These are phyloP conservation scores for Pristiophorus japonicus DNA, from an alignment of 2,113 vertebrate species.

Conservation along the genomic window DNA sequence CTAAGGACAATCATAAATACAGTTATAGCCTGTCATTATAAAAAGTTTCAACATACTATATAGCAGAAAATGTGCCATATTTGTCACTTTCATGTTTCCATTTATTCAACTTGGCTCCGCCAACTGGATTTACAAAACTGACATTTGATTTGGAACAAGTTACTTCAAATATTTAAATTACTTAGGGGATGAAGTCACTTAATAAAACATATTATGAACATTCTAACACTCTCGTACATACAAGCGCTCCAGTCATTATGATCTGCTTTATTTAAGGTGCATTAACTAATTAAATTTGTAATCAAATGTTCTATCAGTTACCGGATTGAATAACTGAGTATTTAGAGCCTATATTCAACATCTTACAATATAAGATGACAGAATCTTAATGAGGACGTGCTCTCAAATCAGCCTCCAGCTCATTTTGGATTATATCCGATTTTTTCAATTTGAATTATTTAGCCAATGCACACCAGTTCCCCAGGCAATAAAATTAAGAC, in stretches of 20 bases:
- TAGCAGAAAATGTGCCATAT: background rate
- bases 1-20: too few species aligned
- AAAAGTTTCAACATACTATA: background rate
- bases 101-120: background rate
- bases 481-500: background rate
- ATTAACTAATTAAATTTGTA: slow-evolving; percentile 27
- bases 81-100: background rate
- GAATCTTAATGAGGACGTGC: background rate
- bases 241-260: background rate
- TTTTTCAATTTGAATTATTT: background rate
- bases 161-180: slow-evolving; percentile 16
- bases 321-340: background rate
- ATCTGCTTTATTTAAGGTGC: background rate
- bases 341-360: background rate
- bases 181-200: background rate
- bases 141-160: background rate
- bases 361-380: background rate
- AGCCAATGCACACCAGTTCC: background rate
- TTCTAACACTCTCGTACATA: background rate
- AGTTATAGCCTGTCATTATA: background rate
- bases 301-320: slow-evolving; percentile 18
- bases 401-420: slow-evolving; percentile 1
- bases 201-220: background rate
- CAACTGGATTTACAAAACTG: background rate
- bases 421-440: background rate